A percentile compares a stretch with the other conserved stretches of the same genome.
Evolutionary conservation across 2,113 vertebrate species (phyloP).

Genomic region (Collichthys lucidus): DNA sequence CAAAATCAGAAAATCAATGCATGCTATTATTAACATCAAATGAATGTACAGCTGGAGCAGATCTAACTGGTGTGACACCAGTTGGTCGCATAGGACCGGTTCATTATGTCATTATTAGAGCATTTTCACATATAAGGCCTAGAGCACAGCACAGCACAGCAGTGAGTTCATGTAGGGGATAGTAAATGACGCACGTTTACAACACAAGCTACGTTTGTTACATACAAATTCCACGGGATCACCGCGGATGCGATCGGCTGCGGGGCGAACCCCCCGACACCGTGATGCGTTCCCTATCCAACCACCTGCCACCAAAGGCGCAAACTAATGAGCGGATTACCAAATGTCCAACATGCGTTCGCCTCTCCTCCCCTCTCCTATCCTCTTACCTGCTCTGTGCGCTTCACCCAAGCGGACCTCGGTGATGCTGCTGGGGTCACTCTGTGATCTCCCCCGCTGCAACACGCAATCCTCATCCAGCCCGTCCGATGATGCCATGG

Average conservation of each 20-base stretch:
- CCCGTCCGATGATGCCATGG: constrained; percentile 91
- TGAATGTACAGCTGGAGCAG: background rate
- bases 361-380: background rate
- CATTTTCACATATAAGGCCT: constrained; percentile 22
- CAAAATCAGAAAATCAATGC: background rate
- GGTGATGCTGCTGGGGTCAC: constrained; percentile 93
- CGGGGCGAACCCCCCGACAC: constrained; percentile 11
- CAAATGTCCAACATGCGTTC: constrained; percentile 36
- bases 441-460: constrained; percentile 92
- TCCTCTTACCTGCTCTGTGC: constrained; percentile 85
- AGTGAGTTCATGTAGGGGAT: background rate
- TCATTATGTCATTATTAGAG: background rate
- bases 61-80: constrained; percentile 14
- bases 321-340: background rate
- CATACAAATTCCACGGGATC: constrained; percentile 46
- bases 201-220: constrained; percentile 46
- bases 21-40: background rate
- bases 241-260: background rate
- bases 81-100: constrained; percentile 17
- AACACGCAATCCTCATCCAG: constrained; percentile 86
- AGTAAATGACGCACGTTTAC: constrained; percentile 63
- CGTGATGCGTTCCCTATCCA: background rate
- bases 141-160: constrained; percentile 8
- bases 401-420: constrained; percentile 84
- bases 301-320: background rate